Base-by-base conservation (phyloP, 2,888 invertebrate genomes). In the Drosophila lacicola region DNA sequence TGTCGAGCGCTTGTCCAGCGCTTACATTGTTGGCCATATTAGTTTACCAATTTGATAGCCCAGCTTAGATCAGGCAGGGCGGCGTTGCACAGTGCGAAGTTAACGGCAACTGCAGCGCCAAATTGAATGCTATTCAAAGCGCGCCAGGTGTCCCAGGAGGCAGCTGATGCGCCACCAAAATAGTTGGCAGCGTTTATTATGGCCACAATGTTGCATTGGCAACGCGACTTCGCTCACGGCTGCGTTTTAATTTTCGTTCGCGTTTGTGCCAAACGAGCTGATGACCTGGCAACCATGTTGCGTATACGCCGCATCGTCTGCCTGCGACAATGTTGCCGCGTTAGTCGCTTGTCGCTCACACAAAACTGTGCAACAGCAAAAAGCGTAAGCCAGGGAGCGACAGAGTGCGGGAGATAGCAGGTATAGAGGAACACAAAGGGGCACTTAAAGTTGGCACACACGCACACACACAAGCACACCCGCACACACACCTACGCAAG, bases 401-500 rank as follows among this genome's bases (percentile, higher is more conserved):
- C 4, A 34, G 14, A 45, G 60, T 47, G 37, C 34, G 25, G 42
- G n/a, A 11, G 21, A 42, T 33, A 41, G 54, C 58, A 51, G 69
- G 39, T 71, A 62, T 70, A 54, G 19, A 64, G 57, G 70, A 21
- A 29, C 84, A 86, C 84, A 84, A 88, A 88, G 84, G 78, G 69
- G 79, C 84, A 83, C 84, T 84, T 87, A 84, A 83, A 83, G 84
- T 68, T 71, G 62, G 45, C 78, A 64, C 66, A 66, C 55, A 51
- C 62, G 55, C 45, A 50, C 33, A 42, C 39, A 41, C 53, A 45
- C 21, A 14, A 41, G 34, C 29, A 45, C 29, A 44, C 44, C 21
- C 46, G 9, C 34, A 29, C 47, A 14, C 41, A 37, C 46, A 50
- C 13, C 21, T 45, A n/a, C 33, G 63, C 69, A 65, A 64, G 62